A percentile compares a stretch with the other conserved stretches of the same genome.
These are phyloP conservation scores for Paramisgurnus dabryanus DNA, from an alignment of 2,113 vertebrate species.

Conservation along the genomic window DNA sequence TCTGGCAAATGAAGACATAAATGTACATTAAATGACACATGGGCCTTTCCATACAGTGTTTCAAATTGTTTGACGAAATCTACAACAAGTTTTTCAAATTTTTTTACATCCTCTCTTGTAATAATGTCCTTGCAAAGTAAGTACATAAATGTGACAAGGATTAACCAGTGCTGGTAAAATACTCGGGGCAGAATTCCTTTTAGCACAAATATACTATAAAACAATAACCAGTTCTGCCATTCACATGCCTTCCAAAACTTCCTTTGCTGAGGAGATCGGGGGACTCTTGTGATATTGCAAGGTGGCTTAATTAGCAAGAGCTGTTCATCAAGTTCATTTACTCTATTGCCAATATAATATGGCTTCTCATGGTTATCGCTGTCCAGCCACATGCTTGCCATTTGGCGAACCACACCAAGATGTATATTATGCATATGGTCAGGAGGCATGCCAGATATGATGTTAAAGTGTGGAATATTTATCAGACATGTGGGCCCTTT, in stretches of 20 bases:
- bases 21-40: slow-evolving; percentile 55
- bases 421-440: slow-evolving; percentile 52
- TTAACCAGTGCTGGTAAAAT: slow-evolving; percentile 46
- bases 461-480: slow-evolving; percentile 50
- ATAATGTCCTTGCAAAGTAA: slow-evolving; percentile 20
- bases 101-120: slow-evolving; percentile 32
- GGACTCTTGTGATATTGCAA: slow-evolving; percentile 51
- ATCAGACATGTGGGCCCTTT: slow-evolving; percentile 37
- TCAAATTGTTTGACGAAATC: slow-evolving; percentile 47
- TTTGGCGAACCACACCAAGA: slow-evolving; percentile 51
- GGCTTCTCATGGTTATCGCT: slow-evolving; percentile 46
- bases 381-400: slow-evolving; percentile 48
- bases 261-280: slow-evolving; percentile 44
- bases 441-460: slow-evolving; percentile 43
- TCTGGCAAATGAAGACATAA: slow-evolving; percentile 52
- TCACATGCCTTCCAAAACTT: slow-evolving; percentile 50
- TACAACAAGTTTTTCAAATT: slow-evolving; percentile 43
- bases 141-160: slow-evolving; percentile 49
- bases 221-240: slow-evolving; percentile 48
- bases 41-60: slow-evolving; percentile 36
- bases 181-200: slow-evolving; percentile 36
- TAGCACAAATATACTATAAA: slow-evolving; percentile 45
- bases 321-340: slow-evolving; percentile 45
- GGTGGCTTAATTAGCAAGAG: slow-evolving; percentile 47
- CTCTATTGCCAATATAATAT: slow-evolving; percentile 46